Evolutionary conservation across 2,888 invertebrate species (phyloP), one percentile per base, ranked within the genome.

Genomic region (Cataglyphis rosenhaueri): DNA sequence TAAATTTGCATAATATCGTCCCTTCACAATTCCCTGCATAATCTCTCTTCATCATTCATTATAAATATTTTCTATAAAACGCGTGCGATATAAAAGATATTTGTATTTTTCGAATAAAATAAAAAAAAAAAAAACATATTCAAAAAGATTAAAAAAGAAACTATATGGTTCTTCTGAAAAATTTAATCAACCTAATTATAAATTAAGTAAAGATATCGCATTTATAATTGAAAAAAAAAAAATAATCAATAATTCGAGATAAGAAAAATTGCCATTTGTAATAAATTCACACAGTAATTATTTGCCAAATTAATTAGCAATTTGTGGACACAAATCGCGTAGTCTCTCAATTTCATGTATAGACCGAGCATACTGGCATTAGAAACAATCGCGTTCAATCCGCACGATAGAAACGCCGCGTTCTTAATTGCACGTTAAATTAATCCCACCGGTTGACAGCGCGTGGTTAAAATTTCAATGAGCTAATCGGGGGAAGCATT

Each of bases 391-490:
- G 12, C n/a, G 48, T 21, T 35, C 44, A 57, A 65, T 78, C 78
- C 59, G n/a, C 52, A 57, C 38, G 65, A 59, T 65, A n/a, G 66
- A 64, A 78, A 65, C 65, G 65, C 78, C 44, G 65, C 79, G 75
- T 66, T 76, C 78, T 76, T 74, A 81, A 81, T 81, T 81, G 78
- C 64, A 81, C 81, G 78, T 81, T 75, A 76, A 82, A 82, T 76
- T 79, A 79, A 79, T 73, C 71, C 52, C 59, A 41, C 25, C 25
- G 59, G 64, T 38, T 62, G 82, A 84, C 76, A 82, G 62, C 41
- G 61, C 75, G 65, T 73, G 81, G 41, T 86, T 75, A 71, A 71
- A 85, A 82, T 83, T 81, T 86, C 79, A 85, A 79, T 75, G 82
- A 79, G 70, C 65, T 81, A 83, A 85, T 86, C 82, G 52, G 18